Evolutionary conservation across 2,888 invertebrate genomes (phyloP).

Genomic region (Notodonta ziczac): DNA sequence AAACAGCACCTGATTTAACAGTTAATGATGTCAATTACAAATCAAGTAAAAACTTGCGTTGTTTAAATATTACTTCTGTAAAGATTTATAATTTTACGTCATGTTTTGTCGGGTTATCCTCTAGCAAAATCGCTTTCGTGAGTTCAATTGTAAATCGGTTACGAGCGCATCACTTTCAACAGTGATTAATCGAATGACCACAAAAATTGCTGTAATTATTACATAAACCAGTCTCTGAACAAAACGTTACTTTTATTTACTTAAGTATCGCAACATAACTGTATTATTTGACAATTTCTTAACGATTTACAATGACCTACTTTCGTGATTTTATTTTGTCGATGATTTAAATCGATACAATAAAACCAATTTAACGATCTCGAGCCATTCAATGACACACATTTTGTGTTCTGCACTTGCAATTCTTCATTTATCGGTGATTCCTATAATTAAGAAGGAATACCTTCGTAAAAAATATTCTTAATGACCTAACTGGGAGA

Average conservation of each 20-base stretch:
- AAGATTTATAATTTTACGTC: too few species aligned
- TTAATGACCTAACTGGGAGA: too few species aligned
- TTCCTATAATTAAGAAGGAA: background rate
- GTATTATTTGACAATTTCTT: slow-evolving; percentile 32
- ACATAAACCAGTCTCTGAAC: slow-evolving; percentile 1
- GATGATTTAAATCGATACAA: slow-evolving; percentile 14
- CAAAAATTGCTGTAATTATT: slow-evolving; percentile 1
- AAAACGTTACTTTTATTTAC: slow-evolving; percentile 5
- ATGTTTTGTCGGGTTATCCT: background rate
- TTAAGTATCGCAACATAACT: slow-evolving; percentile 24
- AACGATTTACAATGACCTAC: slow-evolving; percentile 29
- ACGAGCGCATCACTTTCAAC: slow-evolving; percentile 5
- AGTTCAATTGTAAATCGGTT: background rate
- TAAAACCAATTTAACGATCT: slow-evolving; percentile 24
- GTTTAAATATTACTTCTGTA: too few species aligned
- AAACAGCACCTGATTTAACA: too few species aligned
- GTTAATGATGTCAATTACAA: too few species aligned
- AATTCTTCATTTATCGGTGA: slow-evolving; percentile 10
- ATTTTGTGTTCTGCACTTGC: slow-evolving; percentile 9
- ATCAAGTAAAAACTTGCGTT: too few species aligned
- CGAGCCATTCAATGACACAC: slow-evolving; percentile 13
- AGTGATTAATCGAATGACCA: slow-evolving; percentile 1
- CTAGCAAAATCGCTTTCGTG: slow-evolving; percentile 1
- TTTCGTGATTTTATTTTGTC: slow-evolving; percentile 32
- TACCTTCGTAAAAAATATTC: too few species aligned